Conservation (phyloP, 2,797 vertebrate species). For the Tolypeutes matacus region DNA sequence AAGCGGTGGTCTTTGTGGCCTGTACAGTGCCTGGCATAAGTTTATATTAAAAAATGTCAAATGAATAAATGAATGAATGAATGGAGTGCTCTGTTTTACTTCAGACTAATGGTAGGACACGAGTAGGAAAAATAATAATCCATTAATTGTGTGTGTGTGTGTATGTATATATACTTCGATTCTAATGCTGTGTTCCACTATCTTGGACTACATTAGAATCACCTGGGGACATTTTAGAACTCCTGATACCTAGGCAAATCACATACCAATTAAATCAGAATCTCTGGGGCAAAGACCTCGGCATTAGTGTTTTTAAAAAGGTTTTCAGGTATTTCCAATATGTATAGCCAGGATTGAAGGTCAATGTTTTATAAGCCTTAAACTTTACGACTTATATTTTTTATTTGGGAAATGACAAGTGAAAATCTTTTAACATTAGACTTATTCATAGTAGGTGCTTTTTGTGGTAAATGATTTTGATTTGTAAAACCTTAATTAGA, state of each 20-base stretch:
- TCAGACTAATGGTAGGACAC: not conserved
- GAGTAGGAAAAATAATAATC: not conserved
- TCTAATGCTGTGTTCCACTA: not conserved
- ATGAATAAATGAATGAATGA: not conserved
- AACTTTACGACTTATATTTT: not conserved
- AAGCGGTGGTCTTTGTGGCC: not conserved
- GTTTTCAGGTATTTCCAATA: slow-evolving; percentile 26
- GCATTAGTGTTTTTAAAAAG: not conserved
- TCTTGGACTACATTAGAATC: not conserved
- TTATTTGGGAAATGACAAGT: slow-evolving; percentile 12
- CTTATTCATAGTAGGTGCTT: not conserved
- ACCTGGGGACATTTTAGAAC: not conserved
- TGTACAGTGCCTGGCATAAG: not conserved
- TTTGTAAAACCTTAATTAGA: slow-evolving; percentile 53
- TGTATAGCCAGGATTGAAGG: not conserved
- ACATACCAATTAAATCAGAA: not conserved
- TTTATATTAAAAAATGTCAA: not conserved
- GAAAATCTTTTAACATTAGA: slow-evolving; percentile 35
- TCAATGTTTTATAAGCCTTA: slow-evolving; percentile 22
- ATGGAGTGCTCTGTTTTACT: not conserved
- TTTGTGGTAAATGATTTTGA: slow-evolving; percentile 35
- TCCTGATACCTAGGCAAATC: not conserved
- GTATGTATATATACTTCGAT: not conserved
- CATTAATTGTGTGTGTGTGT: not conserved
- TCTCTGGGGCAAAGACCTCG: too few relatives aligned